These are phyloP conservation scores for Delia radicum DNA, from an alignment of 1,140 invertebrate genomes.

Conservation along the genomic window DNA sequence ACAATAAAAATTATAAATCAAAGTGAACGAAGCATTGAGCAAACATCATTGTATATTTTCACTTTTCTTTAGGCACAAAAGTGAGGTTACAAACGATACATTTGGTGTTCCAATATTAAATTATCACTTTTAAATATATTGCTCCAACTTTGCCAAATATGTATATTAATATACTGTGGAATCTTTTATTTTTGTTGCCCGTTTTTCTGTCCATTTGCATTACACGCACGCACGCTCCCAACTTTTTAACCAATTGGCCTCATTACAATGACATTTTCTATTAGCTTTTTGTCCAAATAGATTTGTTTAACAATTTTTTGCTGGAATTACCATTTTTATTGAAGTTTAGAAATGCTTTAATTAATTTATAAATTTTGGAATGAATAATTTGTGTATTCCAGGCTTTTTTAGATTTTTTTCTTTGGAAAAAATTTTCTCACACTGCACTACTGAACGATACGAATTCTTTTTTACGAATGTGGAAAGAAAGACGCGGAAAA, in stretches of 20 bases:
- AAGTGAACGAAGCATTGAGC: constrained; percentile 3
- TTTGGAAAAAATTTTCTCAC: constrained; percentile 5
- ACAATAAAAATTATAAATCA: neutral
- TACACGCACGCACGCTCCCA: constrained; percentile 14
- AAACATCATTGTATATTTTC: constrained; percentile 16
- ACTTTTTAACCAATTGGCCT: constrained; percentile 20
- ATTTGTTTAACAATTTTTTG: neutral
- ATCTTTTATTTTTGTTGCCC: neutral
- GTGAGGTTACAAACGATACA: neutral
- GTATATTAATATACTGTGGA: neutral
- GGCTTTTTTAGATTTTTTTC: constrained; percentile 16
- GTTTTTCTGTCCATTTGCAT: neutral
- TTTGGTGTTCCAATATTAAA: neutral
- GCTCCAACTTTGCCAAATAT: neutral
- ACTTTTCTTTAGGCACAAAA: neutral
- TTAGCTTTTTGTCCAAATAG: neutral
- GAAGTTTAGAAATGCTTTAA: constrained; percentile 12
- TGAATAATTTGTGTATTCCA: constrained; percentile 27
- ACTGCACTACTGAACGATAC: constrained; percentile 25
- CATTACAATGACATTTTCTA: constrained; percentile 23
- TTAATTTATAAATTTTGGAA: constrained; percentile 26
- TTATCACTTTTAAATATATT: neutral
- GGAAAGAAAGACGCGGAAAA: neutral
- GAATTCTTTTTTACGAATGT: constrained; percentile 33
- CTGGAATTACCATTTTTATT: constrained; percentile 28